Conservation (phyloP, 2,888 invertebrate genomes). For the Serripes groenlandicus region DNA sequence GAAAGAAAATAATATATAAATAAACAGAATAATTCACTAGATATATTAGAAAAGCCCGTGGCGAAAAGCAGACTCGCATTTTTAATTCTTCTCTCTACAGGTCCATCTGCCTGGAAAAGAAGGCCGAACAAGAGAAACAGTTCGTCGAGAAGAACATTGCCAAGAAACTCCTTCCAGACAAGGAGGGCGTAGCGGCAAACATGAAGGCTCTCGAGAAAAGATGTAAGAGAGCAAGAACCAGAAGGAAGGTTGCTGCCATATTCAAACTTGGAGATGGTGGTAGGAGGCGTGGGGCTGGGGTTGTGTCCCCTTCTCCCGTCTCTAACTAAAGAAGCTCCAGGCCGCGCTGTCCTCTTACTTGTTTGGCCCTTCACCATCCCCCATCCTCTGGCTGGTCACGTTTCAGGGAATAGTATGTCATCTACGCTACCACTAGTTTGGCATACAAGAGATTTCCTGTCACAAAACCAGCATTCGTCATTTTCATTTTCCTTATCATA, state of each 20-base stretch:
- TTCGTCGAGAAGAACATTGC: constrained; percentile 1
- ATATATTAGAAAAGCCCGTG: too few species aligned
- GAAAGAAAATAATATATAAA: too few species aligned
- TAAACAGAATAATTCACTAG: too few species aligned
- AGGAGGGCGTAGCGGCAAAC: neutral
- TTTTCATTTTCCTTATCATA: too few species aligned
- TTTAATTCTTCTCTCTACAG: too few species aligned
- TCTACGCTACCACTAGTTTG: constrained; percentile 1
- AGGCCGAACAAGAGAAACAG: neutral
- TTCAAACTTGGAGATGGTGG: neutral
- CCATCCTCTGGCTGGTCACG: constrained; percentile 4
- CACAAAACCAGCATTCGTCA: neutral
- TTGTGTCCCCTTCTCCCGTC: neutral
- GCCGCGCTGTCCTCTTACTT: neutral
- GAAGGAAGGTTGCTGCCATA: neutral
- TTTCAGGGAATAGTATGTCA: neutral
- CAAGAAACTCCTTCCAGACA: neutral
- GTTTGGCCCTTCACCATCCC: neutral
- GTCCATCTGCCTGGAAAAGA: neutral
- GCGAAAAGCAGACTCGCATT: too few species aligned
- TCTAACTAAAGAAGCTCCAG: neutral
- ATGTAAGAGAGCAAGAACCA: neutral
- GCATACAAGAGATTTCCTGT: neutral
- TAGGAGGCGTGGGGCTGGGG: too few species aligned
- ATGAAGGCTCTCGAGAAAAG: neutral